Conservation (phyloP, 2,888 invertebrate genomes). For the Metallyticus violacea region DNA sequence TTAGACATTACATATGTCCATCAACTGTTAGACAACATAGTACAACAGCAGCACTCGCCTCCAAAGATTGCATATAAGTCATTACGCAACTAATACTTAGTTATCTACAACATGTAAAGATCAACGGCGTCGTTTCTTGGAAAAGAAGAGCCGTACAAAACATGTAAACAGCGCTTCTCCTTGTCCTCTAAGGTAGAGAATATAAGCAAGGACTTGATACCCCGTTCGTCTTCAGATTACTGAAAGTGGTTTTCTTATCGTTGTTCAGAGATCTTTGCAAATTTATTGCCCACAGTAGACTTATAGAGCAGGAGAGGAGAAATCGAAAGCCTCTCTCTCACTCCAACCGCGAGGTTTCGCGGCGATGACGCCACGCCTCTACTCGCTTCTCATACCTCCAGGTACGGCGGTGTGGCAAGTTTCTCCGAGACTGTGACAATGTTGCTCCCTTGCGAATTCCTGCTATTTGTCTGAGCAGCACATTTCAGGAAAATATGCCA, state of each 20-base stretch:
- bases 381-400: not conserved
- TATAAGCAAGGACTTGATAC: constrained; percentile 25
- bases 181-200: not conserved
- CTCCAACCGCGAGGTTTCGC: not conserved
- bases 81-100: too few species aligned
- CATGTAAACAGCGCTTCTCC: not conserved
- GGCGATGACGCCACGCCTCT: not conserved
- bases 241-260: constrained; percentile 27
- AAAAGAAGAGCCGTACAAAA: not conserved
- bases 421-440: not conserved
- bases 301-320: not conserved
- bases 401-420: not conserved
- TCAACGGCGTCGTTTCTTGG: too few species aligned
- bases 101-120: too few species aligned
- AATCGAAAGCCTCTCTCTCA: not conserved
- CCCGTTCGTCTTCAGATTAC: constrained; percentile 24
- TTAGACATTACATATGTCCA: too few species aligned
- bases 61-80: too few species aligned
- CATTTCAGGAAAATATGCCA: not conserved
- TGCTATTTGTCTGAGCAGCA: not conserved
- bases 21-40: too few species aligned
- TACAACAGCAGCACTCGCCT: too few species aligned
- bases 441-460: not conserved
- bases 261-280: constrained; percentile 20
- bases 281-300: constrained; percentile 26